phyloP scores from a whole-genome alignment of 2,888 invertebrate genomes.

The Leptinotarsa haldemani region DNA sequence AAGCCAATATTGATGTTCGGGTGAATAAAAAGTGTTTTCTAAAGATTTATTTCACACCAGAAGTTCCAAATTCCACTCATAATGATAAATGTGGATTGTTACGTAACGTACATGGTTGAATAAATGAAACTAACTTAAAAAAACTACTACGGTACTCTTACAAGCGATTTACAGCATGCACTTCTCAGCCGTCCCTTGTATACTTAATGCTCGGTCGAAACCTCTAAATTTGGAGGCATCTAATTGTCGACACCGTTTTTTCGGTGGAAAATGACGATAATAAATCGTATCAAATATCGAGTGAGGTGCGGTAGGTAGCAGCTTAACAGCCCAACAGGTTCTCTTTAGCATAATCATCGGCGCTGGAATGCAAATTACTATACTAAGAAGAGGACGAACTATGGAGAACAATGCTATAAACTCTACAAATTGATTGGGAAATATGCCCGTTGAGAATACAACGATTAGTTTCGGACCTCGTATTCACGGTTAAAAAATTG shows the following conservation, averaged over 20 bases:
- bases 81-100: too few relatives aligned
- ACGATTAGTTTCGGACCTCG: background rate
- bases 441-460: slow-evolving; percentile 7
- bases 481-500: background rate
- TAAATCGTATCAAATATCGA: slow-evolving; percentile 35
- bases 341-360: slow-evolving; percentile 46
- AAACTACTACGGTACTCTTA: too few relatives aligned
- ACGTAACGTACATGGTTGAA: too few relatives aligned
- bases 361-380: slow-evolving; percentile 41
- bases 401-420: slow-evolving; percentile 20
- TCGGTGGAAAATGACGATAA: slow-evolving; percentile 25
- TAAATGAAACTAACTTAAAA: too few relatives aligned
- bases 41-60: too few relatives aligned
- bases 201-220: slow-evolving; percentile 7
- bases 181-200: slow-evolving; percentile 2
- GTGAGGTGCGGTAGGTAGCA: slow-evolving; percentile 33
- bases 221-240: slow-evolving; percentile 22
- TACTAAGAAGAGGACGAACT: slow-evolving; percentile 16
- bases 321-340: slow-evolving; percentile 44
- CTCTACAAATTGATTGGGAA: slow-evolving; percentile 16
- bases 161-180: background rate
- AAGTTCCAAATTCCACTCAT: too few relatives aligned
- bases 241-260: slow-evolving; percentile 32
- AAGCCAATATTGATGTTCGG: too few relatives aligned
- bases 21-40: too few relatives aligned